Percentiles rank a stretch among this genome's conserved stretches.
Conservation (phyloP, 2,797 vertebrate genomes). For the Coracias cyanogaster region DNA sequence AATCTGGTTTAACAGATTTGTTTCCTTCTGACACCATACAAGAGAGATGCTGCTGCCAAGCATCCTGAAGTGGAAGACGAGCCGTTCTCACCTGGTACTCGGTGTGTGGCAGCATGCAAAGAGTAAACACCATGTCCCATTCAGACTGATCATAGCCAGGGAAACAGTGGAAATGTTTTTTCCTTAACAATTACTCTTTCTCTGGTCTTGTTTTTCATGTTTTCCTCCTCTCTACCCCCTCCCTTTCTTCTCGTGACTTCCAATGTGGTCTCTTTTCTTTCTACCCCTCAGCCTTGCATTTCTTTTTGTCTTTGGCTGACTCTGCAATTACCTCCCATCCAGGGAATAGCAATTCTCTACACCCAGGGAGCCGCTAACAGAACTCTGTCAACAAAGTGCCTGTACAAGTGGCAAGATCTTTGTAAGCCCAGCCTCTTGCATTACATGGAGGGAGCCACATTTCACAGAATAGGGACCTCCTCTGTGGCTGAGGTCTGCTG, state of each 20-base stretch:
- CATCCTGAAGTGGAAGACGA: background rate
- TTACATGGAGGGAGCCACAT: background rate
- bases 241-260: background rate
- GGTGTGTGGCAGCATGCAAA: background rate
- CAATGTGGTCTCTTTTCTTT: background rate
- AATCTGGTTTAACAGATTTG: background rate
- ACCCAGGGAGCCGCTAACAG: background rate
- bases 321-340: background rate
- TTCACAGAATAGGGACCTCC: background rate
- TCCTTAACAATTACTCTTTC: background rate
- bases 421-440: background rate
- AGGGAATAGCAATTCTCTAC: background rate
- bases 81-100: background rate
- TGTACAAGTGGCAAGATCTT: accelerated
- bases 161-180: background rate
- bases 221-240: background rate
- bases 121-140: background rate
- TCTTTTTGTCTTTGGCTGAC: background rate
- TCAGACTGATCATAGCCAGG: background rate
- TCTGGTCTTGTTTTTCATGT: background rate
- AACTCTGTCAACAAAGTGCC: background rate
- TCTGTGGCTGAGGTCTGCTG: background rate
- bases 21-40: background rate
- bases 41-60: background rate
- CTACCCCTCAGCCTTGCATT: background rate